Evolutionary conservation across 2,113 vertebrate species (phyloP), one percentile per base, ranked within the genome.

Genomic region (Arenaria interpres): DNA sequence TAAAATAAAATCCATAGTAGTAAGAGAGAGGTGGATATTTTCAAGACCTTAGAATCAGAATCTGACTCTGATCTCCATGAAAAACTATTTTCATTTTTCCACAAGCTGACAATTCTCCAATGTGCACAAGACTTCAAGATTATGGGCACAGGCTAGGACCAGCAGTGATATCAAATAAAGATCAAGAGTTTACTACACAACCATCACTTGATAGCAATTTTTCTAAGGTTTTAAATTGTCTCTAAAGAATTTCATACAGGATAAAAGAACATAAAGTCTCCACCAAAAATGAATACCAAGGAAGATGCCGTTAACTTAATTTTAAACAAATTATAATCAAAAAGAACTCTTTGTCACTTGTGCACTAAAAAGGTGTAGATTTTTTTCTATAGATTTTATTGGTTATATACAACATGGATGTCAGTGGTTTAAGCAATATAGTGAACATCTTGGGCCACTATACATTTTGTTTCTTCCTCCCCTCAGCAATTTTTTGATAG

Each of bases 1-100:
- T 91, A 71, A 95, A 94, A 93, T 85, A 60, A 82, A 89, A 95
- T 76, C 57, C 62, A 68, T 64, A 79, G 16, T 59, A 67, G 28
- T 43, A 87, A 85, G 56, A 15, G 41, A 71, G 32, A 94, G 45
- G 12, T 50, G 32, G 35, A 41, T 86, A 60, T 89, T 93, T 90
- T 59, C 43, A 89, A 81, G 21, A 89, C 32, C 66, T 75, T 67
- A 46, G 59, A 80, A 79, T 71, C 63, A 51, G 41, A 74, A 89
- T 78, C 27, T 69, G 50, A 57, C 28, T 85, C 71, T 35, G 54
- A 90, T 53, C 35, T 89, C 35, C 48, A 66, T 30, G 13, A 53
- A 93, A 91, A 76, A 33, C 13, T 28, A 1, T 71, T 90, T 77
- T 72, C 1, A 10, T 41, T 89, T 62, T 95, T 82, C 14, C 50